A percentile compares a stretch with the other conserved stretches of the same genome.
phyloP scores from a whole-genome alignment of 1,140 invertebrate genomes.

The Ceratitis capitata region DNA sequence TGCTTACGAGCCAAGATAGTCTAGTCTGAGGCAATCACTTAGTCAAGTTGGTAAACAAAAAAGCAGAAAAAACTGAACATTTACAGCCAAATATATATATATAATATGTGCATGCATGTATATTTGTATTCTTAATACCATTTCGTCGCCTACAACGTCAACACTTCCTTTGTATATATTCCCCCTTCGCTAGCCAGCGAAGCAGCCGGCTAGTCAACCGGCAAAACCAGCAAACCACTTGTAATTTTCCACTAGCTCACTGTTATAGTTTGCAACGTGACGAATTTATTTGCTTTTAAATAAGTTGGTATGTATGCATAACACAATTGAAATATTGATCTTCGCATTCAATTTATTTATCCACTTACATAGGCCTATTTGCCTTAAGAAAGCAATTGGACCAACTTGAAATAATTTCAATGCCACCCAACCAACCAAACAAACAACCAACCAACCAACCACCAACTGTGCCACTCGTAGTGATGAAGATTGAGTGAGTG shows the following conservation, averaged over 20 bases:
- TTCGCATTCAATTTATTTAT: background rate
- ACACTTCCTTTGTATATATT: too few species aligned
- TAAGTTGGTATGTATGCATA: too few species aligned
- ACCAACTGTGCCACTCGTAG: background rate
- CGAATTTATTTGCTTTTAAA: background rate
- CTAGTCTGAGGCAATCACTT: too few species aligned
- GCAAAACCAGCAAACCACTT: background rate
- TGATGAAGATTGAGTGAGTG: background rate
- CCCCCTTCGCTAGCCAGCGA: too few species aligned
- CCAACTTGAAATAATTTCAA: background rate
- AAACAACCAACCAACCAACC: too few species aligned
- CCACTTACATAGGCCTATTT: background rate
- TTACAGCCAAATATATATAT: too few species aligned
- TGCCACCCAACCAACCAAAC: background rate
- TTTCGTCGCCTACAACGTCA: background rate
- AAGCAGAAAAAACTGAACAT: too few species aligned
- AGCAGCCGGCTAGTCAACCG: too few species aligned
- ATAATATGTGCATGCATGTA: too few species aligned
- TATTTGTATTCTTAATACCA: too few species aligned
- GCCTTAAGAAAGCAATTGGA: background rate
- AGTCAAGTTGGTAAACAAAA: conserved; percentile 1
- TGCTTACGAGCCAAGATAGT: background rate
- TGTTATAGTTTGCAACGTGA: background rate
- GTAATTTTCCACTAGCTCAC: background rate
- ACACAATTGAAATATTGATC: background rate